These are phyloP conservation scores for Drosophila repleta DNA, from an alignment of 1,140 invertebrate genomes.

Conservation along the genomic window DNA sequence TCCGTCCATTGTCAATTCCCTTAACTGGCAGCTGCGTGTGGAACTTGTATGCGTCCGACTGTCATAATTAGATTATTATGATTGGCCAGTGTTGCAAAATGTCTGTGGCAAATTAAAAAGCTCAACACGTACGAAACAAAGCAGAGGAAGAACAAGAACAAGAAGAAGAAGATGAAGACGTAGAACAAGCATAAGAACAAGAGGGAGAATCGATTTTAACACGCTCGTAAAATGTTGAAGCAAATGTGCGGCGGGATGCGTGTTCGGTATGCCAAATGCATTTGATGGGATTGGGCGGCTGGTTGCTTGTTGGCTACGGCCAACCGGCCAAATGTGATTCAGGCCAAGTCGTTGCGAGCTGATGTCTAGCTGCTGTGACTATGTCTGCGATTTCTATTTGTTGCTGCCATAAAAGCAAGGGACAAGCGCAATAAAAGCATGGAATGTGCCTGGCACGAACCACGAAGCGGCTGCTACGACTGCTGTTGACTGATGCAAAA, in stretches of 20 bases:
- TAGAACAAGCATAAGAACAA: conserved; percentile 22
- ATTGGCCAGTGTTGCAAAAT: conserved; percentile 36
- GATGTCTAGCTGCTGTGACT: conserved; percentile 18
- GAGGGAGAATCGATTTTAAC: conserved; percentile 28
- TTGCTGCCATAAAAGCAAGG: conserved; percentile 59
- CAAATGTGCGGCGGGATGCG: conserved; percentile 38
- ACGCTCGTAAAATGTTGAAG: conserved; percentile 65
- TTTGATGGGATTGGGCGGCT: conserved; percentile 26
- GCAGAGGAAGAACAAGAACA: conserved; percentile 31
- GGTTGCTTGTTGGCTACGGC: too few species aligned
- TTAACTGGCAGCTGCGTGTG: background rate
- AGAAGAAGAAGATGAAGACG: conserved; percentile 32
- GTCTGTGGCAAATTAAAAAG: conserved; percentile 63
- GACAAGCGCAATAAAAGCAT: conserved; percentile 47
- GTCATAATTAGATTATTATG: conserved; percentile 41
- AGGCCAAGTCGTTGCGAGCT: background rate
- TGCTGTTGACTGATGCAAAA: conserved; percentile 32
- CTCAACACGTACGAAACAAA: conserved; percentile 57
- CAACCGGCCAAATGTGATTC: background rate
- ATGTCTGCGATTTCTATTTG: conserved; percentile 11
- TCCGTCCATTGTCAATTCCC: background rate
- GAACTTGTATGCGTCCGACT: background rate
- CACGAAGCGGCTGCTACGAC: background rate
- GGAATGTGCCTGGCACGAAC: conserved; percentile 28
- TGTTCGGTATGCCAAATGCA: conserved; percentile 62